Conservation (phyloP, 2,797 vertebrate species). For the Eutrigla gurnardus region DNA sequence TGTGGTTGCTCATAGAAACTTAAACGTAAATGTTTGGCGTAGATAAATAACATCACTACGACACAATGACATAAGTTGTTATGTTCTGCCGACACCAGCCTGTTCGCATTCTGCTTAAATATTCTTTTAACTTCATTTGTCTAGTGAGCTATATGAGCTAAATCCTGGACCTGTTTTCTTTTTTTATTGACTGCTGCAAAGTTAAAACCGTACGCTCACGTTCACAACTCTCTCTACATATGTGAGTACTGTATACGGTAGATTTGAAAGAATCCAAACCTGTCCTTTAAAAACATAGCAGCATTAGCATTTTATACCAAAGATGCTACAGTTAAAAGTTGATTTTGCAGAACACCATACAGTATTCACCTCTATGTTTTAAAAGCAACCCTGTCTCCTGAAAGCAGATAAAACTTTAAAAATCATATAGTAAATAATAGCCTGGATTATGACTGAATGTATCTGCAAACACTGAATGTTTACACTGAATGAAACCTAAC, state of each 20-base stretch:
- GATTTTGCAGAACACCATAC: conserved; percentile 5
- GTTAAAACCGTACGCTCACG: too few relatives aligned
- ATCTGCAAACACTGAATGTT: neutral
- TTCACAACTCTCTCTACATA: neutral
- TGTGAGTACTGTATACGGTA: conserved; percentile 3
- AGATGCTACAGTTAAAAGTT: neutral
- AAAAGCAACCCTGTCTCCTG: conserved; percentile 45
- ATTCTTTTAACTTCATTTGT: too few relatives aligned
- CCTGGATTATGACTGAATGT: neutral
- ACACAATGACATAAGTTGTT: too few relatives aligned
- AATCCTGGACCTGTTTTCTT: too few relatives aligned
- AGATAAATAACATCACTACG: neutral
- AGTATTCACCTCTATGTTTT: conserved; percentile 19
- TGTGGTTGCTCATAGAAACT: neutral
- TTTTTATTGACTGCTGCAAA: too few relatives aligned
- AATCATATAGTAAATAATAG: conserved; percentile 5
- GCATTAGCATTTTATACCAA: conserved; percentile 9
- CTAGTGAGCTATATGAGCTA: too few relatives aligned
- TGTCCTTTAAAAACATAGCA: conserved; percentile 23
- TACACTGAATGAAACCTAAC: neutral
- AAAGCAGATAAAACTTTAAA: conserved; percentile 1
- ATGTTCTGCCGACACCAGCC: too few relatives aligned
- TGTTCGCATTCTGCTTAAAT: too few relatives aligned
- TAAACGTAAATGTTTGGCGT: neutral
- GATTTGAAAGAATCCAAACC: conserved; percentile 20